Conservation (phyloP, 2,113 vertebrate genomes). For the Podocnemis expansa region DNA sequence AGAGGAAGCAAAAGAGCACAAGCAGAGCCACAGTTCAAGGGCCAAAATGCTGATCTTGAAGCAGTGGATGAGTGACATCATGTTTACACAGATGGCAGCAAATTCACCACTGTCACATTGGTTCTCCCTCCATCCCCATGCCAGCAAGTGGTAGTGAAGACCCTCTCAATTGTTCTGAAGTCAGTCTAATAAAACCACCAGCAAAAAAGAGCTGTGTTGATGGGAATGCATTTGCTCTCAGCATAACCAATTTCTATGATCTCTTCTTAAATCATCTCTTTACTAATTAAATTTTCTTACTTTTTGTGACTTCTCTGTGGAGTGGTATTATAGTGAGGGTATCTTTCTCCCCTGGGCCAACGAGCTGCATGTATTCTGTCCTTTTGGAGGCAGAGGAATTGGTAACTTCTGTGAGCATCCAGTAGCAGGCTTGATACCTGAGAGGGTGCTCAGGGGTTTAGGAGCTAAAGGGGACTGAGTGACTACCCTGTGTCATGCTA, state of each 20-base stretch:
- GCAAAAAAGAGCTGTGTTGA: too few relatives aligned
- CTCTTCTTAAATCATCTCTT: not conserved
- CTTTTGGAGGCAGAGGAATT: not conserved
- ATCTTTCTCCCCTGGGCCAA: not conserved
- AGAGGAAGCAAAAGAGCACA: not conserved
- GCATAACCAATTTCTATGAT: not conserved
- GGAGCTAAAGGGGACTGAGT: not conserved
- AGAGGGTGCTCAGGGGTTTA: too few relatives aligned
- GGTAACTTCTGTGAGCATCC: not conserved
- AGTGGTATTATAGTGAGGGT: not conserved
- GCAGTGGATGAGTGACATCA: not conserved
- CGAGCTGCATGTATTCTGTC: not conserved
- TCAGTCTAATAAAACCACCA: too few relatives aligned
- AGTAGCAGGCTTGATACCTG: not conserved
- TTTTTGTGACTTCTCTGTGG: not conserved
- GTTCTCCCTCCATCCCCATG: too few relatives aligned
- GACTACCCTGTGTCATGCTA: too few relatives aligned
- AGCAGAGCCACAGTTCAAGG: not conserved
- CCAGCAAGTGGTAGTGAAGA: too few relatives aligned
- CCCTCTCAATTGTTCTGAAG: too few relatives aligned
- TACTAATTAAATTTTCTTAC: not conserved
- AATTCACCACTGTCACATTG: too few relatives aligned
- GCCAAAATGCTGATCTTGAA: too few relatives aligned
- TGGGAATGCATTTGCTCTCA: not conserved
- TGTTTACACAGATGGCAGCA: too few relatives aligned